Evolutionary conservation across 2,888 invertebrate species (phyloP), one percentile per base, ranked within the genome.

Genomic region (Eurytoma adleriae): DNA sequence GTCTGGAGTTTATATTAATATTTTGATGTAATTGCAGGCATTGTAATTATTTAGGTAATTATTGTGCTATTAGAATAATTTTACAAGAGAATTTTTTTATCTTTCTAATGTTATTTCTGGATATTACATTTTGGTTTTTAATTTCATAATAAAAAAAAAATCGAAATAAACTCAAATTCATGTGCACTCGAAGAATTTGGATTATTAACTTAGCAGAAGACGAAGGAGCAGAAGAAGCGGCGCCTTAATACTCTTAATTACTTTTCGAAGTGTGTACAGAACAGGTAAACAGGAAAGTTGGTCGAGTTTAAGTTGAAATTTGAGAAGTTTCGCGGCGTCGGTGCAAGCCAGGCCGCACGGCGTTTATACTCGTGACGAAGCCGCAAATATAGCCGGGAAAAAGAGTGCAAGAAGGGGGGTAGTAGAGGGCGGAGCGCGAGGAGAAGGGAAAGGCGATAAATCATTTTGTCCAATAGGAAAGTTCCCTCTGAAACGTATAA

Each of bases 381-480:
- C 14, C 52, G 16, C 52, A 52, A 52, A 57, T 18, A n/a, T 57
- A 13, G 16, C 20, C 2, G 18, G 18, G 18, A 57, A 18, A 13
- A 2, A 66, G 61, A 77, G 76, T 56, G 54, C 52, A 54, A 52
- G 57, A 73, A 78, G 48, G 56, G 57, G 12, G 40, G 14, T 12
- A 20, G 0, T 12, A 54, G 2, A 18, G 54, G 66, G 56, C 67
- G 27, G 16, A 1, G 30, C 16, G 12, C 18, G 20, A 54, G 57
- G 18, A 18, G 5, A 40, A 59, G 30, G 56, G 20, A 62, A 18
- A 40, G 54, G 52, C 78, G 77, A 79, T 84, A 84, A 85, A 85
- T 85, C 82, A 85, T 85, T 82, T 82, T 79, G 72, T 82, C 79
- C 84, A 79, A 84, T 84, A 79, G 82, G 80, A 82, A 81, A 83